Base-by-base conservation (phyloP, 2,888 invertebrate genomes). In the Oegoconia quadripuncta region DNA sequence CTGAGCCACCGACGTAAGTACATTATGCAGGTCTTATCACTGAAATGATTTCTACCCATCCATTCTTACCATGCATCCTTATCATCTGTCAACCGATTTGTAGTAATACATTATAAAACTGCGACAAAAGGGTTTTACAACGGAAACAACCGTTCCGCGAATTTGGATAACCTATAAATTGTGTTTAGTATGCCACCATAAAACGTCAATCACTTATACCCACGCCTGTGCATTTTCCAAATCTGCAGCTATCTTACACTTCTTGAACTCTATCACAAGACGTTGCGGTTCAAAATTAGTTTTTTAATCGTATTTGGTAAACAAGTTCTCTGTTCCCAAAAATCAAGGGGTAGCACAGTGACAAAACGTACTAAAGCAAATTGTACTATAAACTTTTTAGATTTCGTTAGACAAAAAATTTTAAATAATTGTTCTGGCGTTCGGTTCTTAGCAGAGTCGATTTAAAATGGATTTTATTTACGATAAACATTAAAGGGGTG, bases 81-180 rank as follows among this genome's bases (percentile, higher is more conserved):
- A 13, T 2, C 8, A 14, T 8, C 55, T 63, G 63, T 57, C 64
- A 48, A 53, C 45, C 47, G 40, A 45, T 53, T 53, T 41, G 39
- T 44, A 41, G 42, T 47, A 49, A 46, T 48, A 41, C 34, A 46
- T 41, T 52, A 56, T 66, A 70, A 69, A 69, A 67, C 55, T 56
- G 50, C 51, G 54, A 61, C 42, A 40, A 77, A 74, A 64, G 70
- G 71, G 62, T 67, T 64, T 67, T 62, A 64, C 42, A 53, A 66
- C 65, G 70, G 68, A 69, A 72, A 53, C 44, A 71, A 53, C 42
- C 59, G 67, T 86, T 83, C 83, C 60, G 80, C 78, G 84, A 84
- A 84, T 78, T 75, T 55, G 56, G 43, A 59, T 50, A 60, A 61
- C 63, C n/a, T 69, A 76, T 82, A 83, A 81, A 81, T 75, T 73